Conservation (phyloP, 2,888 invertebrate genomes). For the Dolichopus griseipennis region DNA sequence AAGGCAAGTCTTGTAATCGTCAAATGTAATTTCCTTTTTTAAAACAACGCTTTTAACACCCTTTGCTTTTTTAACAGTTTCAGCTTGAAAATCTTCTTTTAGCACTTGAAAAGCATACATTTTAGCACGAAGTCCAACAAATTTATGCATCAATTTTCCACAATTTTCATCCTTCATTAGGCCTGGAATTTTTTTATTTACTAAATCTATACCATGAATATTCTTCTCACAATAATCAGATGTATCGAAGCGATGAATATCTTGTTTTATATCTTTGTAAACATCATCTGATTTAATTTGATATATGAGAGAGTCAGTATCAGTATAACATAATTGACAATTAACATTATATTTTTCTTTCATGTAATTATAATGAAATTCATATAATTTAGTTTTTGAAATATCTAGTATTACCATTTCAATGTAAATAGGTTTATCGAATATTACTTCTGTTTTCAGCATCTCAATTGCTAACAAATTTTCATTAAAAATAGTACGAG, state of each 20-base stretch:
- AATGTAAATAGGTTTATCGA: conserved; percentile 37
- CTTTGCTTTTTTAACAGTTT: conserved; percentile 15
- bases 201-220: conserved; percentile 23
- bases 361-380: conserved; percentile 34
- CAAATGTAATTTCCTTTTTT: neutral
- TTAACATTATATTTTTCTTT: conserved; percentile 20
- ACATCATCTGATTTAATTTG: conserved; percentile 13
- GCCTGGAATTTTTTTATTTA: conserved; percentile 13
- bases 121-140: conserved; percentile 17
- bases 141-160: conserved; percentile 15
- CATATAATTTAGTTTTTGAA: conserved; percentile 34
- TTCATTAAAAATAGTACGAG: conserved; percentile 29
- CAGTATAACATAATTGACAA: conserved; percentile 12
- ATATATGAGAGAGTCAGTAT: conserved; percentile 16
- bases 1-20: neutral
- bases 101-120: conserved; percentile 14
- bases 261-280: conserved; percentile 14
- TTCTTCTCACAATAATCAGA: conserved; percentile 27
- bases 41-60: conserved; percentile 8
- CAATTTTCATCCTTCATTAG: conserved; percentile 14
- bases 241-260: conserved; percentile 29
- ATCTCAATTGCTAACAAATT: conserved; percentile 36
- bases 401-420: conserved; percentile 38
- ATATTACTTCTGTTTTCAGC: conserved; percentile 25
- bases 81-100: neutral